Evolutionary conservation across 2,888 invertebrate genomes (phyloP), one percentile per base, ranked within the genome.

Genomic region (Drosophila nr. medialis): DNA sequence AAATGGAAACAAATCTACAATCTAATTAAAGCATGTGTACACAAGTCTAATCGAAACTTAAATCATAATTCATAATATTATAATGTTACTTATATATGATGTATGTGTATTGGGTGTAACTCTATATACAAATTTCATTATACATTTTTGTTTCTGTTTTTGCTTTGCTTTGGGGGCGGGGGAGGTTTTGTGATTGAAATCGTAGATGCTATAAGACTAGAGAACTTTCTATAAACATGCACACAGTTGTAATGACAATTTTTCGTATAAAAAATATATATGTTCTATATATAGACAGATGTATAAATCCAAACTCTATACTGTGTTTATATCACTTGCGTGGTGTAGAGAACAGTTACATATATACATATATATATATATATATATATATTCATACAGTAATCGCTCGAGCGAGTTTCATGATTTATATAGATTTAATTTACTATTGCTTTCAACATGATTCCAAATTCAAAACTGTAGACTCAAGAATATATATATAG

Each of bases 11-110:
- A 75, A 81, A 72, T 86, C 90, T 88, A 89, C 73, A 84, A 81
- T 80, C 87, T 87, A 87, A 86, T 87, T 90, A 87, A 87, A 87
- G 90, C 90, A 84, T 89, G 76, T 87, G 77, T 81, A 81, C 75
- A 81, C 72, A 66, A 75, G 69, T 78, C 75, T 81, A 79, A 75
- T 65, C 61, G 75, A 78, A 78, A 80, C 67, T 62, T 78, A 62
- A 61, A 36, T 40, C n/a, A 36, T 63, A 70, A 50, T 71, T 54
- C 29, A 71, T 71, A 69, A 53, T 63, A 51, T 56, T 69, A 54
- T 55, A 50, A 55, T 73, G 58, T 63, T 58, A 58, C 48, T 59
- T 73, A 78, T 59, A 24, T 80, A 67, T 83, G 61, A 66, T 64
- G 49, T 71, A 63, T 55, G 34, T 36, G 40, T 56, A 38, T 34